Evolutionary conservation across 2,113 vertebrate genomes (phyloP).

Genomic region (Tragelaphus buxtoni): DNA sequence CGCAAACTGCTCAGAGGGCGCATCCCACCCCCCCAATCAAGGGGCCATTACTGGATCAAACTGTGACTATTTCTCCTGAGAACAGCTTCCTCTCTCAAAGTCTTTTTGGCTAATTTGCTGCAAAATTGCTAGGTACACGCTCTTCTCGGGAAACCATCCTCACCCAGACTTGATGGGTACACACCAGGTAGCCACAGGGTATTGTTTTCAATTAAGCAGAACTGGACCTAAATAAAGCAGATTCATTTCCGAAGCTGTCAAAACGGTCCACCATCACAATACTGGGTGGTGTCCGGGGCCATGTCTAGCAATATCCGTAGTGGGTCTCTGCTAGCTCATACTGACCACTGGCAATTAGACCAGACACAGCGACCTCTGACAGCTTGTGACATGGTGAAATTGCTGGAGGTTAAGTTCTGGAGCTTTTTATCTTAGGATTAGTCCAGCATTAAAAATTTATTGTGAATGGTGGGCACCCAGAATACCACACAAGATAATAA

Average conservation of each 20-base stretch:
- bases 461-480: conserved; percentile 80
- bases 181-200: conserved; percentile 50
- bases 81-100: neutral
- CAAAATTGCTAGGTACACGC: neutral
- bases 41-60: neutral
- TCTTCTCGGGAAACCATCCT: conserved; percentile 51
- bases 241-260: conserved; percentile 81
- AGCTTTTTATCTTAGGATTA: conserved; percentile 85
- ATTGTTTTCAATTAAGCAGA: conserved; percentile 66
- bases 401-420: conserved; percentile 82
- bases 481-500: conserved; percentile 79
- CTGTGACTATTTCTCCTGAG: neutral
- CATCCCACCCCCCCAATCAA: neutral
- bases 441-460: conserved; percentile 86
- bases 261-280: conserved; percentile 77
- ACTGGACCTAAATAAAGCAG: conserved; percentile 83
- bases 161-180: conserved; percentile 5
- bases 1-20: neutral
- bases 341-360: conserved; percentile 75
- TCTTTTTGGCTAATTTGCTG: conserved; percentile 16
- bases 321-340: conserved; percentile 63
- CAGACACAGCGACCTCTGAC: conserved; percentile 75
- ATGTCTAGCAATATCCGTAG: conserved; percentile 73
- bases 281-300: neutral
- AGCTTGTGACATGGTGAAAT: conserved; percentile 73